Base-by-base conservation (phyloP, 2,888 invertebrate species). In the Chrysolina americana region DNA sequence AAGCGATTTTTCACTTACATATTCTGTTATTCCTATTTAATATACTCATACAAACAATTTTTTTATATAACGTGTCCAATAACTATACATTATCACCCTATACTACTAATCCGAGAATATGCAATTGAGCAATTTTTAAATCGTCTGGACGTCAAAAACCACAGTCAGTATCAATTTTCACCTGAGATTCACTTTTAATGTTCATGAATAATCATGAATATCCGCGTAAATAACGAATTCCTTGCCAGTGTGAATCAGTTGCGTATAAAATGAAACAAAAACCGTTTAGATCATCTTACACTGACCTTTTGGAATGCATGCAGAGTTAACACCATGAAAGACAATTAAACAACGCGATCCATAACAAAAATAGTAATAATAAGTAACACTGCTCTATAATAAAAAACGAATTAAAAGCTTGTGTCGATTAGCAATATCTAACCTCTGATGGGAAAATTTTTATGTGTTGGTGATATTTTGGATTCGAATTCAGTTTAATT, bases 261-360 rank as follows among this genome's bases (percentile, higher is more conserved):
- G 59, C 59, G 59, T 53, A 59, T 59, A 28, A 59, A 59, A 63
- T 73, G 73, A 66, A 73, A 73, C 23, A 68, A 68, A 68, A 68
- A 68, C 36, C 68, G 19, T 68, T 73, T 64, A 36, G 68, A 73
- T 73, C 69, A 69, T 65, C 69, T 73, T 73, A 62, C 73, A 69
- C 63, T 47, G 50, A 41, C 69, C 36, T 64, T 73, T 68, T 19
- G 44, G 28, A 72, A 63, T 44, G 53, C 68, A 73, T 13, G 19
- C 19, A 73, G 59, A 65, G 69, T 69, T 68, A 73, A 73, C 50
- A 50, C 23, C 41, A 53, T 50, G 36, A 47, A 62, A 63, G 64
- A 23, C 47, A 47, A 48, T 63, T 48, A 19, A 63, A 23, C 13
- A 44, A 11, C 19, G 19, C 53, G 21, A 15, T 41, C 15, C 13